phyloP scores from a whole-genome alignment of 2,888 invertebrate species.

The Eilema depressum region DNA sequence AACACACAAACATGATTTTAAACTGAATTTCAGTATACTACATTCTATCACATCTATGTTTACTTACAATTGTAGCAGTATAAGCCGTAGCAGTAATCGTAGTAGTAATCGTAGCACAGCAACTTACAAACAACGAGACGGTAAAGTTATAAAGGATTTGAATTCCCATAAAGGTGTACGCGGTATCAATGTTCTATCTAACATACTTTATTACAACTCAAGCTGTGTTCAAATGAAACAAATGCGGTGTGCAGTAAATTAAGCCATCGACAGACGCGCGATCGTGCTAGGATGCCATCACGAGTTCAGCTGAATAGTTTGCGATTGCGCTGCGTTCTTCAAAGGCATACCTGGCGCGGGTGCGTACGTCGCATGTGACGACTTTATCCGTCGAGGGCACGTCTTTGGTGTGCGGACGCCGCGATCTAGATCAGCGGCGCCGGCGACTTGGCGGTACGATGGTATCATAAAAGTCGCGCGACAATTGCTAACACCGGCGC shows the following conservation, averaged over 20 bases:
- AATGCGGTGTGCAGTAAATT: slow-evolving; percentile 49
- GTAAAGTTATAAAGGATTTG: slow-evolving; percentile 1
- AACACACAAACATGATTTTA: background rate
- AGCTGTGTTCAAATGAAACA: slow-evolving; percentile 38
- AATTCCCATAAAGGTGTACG: slow-evolving; percentile 23
- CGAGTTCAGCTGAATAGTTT: slow-evolving; percentile 65
- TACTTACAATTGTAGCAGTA: too few relatives aligned
- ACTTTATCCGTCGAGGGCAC: slow-evolving; percentile 82
- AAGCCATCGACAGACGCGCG: slow-evolving; percentile 54
- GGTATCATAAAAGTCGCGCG: slow-evolving; percentile 80
- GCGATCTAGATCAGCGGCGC: slow-evolving; percentile 83
- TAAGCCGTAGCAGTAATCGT: too few relatives aligned
- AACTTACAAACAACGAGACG: background rate
- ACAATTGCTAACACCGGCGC: slow-evolving; percentile 84
- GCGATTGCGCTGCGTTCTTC: slow-evolving; percentile 68
- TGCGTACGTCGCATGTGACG: slow-evolving; percentile 75
- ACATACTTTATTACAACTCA: slow-evolving; percentile 46
- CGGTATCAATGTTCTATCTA: slow-evolving; percentile 38
- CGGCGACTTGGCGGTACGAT: slow-evolving; percentile 74
- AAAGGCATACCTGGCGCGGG: slow-evolving; percentile 78
- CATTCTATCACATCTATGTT: too few relatives aligned
- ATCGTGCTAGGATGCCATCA: slow-evolving; percentile 79
- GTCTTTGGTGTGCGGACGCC: slow-evolving; percentile 78
- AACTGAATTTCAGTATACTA: too few relatives aligned
- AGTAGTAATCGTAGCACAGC: background rate